phyloP scores from a whole-genome alignment of 1,140 invertebrate genomes.

The Drosophila aff. region DNA sequence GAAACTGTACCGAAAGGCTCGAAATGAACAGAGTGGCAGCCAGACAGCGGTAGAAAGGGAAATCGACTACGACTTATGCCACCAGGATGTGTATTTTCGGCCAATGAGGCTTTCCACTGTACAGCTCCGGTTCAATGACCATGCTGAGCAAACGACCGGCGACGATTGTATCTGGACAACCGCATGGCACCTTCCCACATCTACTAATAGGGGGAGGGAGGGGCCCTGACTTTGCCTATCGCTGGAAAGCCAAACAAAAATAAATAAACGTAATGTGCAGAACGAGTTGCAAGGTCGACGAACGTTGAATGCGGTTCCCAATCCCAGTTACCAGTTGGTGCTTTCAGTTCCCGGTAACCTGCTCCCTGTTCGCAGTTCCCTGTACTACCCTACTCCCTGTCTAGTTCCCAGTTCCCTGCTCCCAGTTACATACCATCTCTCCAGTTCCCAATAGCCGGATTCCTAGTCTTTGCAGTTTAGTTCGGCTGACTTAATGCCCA shows the following conservation, averaged over 20 bases:
- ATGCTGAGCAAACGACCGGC: constrained; percentile 16
- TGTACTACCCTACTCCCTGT: background rate
- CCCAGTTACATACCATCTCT: background rate
- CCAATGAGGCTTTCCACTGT: constrained; percentile 25
- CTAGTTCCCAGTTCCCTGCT: background rate
- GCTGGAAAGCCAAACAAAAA: constrained; percentile 18
- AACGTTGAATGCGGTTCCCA: constrained; percentile 59
- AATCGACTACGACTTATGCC: constrained; percentile 65
- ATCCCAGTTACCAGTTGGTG: constrained; percentile 7
- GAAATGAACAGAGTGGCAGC: constrained; percentile 16
- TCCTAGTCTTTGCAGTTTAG: background rate
- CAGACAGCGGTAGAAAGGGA: constrained; percentile 76
- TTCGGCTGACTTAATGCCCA: constrained; percentile 42
- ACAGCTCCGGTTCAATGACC: constrained; percentile 52
- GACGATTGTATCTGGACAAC: constrained; percentile 35
- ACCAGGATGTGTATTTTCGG: constrained; percentile 61
- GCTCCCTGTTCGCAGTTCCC: background rate
- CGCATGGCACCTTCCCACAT: constrained; percentile 29
- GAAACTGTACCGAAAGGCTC: constrained; percentile 66
- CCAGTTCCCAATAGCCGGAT: constrained; percentile 8
- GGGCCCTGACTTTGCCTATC: constrained; percentile 17
- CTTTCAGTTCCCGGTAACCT: background rate
- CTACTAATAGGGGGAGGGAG: background rate
- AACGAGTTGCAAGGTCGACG: constrained; percentile 79
- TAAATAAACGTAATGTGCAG: constrained; percentile 47